Evolutionary conservation across 2,113 vertebrate species (phyloP), one percentile per base, ranked within the genome.

Genomic region (Probosciger aterrimus): DNA sequence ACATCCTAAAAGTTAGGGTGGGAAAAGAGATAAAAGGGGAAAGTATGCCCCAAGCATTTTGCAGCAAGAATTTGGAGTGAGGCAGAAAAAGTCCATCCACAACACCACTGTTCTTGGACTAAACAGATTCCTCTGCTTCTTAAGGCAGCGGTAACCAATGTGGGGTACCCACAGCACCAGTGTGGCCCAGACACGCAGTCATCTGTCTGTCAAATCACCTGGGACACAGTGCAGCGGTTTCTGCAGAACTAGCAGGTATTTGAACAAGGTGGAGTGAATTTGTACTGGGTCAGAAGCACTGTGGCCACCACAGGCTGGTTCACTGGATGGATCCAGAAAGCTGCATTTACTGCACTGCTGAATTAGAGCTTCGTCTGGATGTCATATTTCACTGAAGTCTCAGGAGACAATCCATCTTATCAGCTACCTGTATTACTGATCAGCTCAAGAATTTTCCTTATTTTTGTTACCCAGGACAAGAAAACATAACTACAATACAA

Each of bases 151-250:
- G n/a, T 44, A 17, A 47, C 23, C 18, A 24, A 44, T 18, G 30
- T 6, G 23, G 35, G 64, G 20, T 7, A 65, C 13, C 30, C 17
- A 43, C 24, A 67, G 20, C 28, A 69, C 8, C 37, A 47, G 31
- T 1, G 1, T 9, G 41, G 64, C 46, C 18, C 2, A 1, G 47
- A 64, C 22, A 59, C 1, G 0, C 14, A 43, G 57, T 17, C 43
- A 71, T 0, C 0, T 15, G 22, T 13, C 53, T 49, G 57, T 41
- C 43, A 70, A 39, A 57, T 5, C 24, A 62, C 16, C 33, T 41
- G 46, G 37, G 63, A 33, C 25, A 68, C 35, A 31, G 28, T 1
- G 15, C 20, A 35, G 53, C 4, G 6, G 24, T 46, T 44, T 31
- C 33, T 52, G 43, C 53, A 57, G 67, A 69, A 69, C 4, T 2